Evolutionary conservation across 2,113 vertebrate genomes (phyloP).

Genomic region (Australoheros scitulus): DNA sequence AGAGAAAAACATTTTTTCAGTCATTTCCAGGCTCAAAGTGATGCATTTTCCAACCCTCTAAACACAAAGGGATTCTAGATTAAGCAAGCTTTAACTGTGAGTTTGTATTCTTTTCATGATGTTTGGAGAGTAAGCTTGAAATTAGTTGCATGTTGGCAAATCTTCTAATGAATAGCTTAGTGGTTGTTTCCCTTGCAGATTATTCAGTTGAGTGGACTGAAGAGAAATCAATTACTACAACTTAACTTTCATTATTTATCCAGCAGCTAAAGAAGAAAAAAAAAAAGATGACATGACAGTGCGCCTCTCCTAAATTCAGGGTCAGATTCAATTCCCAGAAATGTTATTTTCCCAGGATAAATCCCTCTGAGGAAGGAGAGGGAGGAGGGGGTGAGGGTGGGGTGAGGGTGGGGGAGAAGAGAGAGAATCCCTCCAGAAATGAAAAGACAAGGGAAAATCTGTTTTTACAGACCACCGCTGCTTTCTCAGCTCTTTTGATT

Average conservation of each 20-base stretch:
- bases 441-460: conserved; percentile 68
- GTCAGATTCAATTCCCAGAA: conserved; percentile 58
- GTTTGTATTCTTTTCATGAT: conserved; percentile 52
- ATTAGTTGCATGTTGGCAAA: conserved; percentile 74
- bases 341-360: conserved; percentile 53
- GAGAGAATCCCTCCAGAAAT: conserved; percentile 52
- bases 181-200: conserved; percentile 70
- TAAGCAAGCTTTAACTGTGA: conserved; percentile 10
- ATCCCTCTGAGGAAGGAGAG: conserved; percentile 18
- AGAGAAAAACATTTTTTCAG: not conserved
- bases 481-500: conserved; percentile 70
- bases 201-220: conserved; percentile 78
- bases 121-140: conserved; percentile 63
- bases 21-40: conserved; percentile 9
- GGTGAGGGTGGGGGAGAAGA: not conserved
- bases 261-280: conserved; percentile 12
- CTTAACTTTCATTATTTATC: conserved; percentile 69
- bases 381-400: not conserved
- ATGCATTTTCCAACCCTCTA: conserved; percentile 5
- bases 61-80: conserved; percentile 44
- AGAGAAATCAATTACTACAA: conserved; percentile 76
- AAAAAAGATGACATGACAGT: conserved; percentile 27
- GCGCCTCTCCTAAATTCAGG: conserved; percentile 47
- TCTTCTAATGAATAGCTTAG: conserved; percentile 72
- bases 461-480: conserved; percentile 71